Evolutionary conservation across 2,888 invertebrate species (phyloP).

Genomic region (Theretra japonica): DNA sequence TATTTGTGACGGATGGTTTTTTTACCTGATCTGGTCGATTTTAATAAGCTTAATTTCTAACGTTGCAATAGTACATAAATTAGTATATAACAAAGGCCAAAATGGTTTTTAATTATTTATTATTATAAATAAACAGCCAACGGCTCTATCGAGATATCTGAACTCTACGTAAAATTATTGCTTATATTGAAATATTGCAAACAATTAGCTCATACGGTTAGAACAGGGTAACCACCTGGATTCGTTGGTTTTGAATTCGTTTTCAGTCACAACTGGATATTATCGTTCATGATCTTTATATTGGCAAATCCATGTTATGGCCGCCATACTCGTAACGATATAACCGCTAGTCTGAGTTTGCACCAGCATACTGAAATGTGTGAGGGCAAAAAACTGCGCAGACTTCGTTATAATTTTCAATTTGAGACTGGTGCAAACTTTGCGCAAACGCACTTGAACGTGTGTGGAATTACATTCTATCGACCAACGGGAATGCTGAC

Average conservation of each 20-base stretch:
- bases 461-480: too few relatives aligned
- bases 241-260: conserved; percentile 2
- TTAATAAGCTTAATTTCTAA: not conserved
- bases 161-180: not conserved
- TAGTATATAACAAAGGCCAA: not conserved
- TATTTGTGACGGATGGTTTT: not conserved
- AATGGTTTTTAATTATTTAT: not conserved
- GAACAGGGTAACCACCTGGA: not conserved
- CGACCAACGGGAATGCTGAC: too few relatives aligned
- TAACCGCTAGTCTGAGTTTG: too few relatives aligned
- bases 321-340: too few relatives aligned
- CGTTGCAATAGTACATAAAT: not conserved
- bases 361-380: too few relatives aligned
- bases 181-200: not conserved
- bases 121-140: not conserved
- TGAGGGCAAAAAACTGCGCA: too few relatives aligned
- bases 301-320: not conserved
- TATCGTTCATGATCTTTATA: not conserved
- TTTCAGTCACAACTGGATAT: not conserved
- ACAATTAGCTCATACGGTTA: not conserved
- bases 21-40: not conserved
- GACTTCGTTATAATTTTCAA: too few relatives aligned
- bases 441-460: too few relatives aligned
- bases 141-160: not conserved
- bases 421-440: too few relatives aligned